Base-by-base conservation (phyloP, 2,888 invertebrate species). In the Catocala nupta region DNA sequence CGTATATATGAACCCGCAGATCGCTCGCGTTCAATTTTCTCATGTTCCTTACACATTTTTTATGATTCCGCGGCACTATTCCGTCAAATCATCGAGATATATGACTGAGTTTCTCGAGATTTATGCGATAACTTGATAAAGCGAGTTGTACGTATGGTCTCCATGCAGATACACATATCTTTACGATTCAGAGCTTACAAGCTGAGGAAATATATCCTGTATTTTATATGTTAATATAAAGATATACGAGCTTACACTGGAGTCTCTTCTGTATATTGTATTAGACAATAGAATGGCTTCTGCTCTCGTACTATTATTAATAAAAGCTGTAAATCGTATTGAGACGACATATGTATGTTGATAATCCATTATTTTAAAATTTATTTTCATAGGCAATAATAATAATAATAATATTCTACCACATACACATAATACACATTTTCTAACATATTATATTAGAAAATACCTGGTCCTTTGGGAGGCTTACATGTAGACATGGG, bases 21-120 rank as follows among this genome's bases (percentile, higher is more conserved):
- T 77, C 77, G 75, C 67, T 47, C 48, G 49, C 51, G 68, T 77
- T 74, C 71, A 77, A 77, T 77, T 68, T 69, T 63, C 57, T 62
- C 63, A 58, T 70, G 63, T 66, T 66, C 58, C 65, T 64, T 65
- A 66, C 65, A 58, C 50, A 64, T 68, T 77, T 75, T 75, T 67
- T 71, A 68, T 65, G 69, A 65, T 65, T 60, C 50, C 50, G 39
- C 51, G 12, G 59, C 63, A 75, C 78, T 77, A 77, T 74, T 64
- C 54, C 58, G 59, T 67, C 59, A 65, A 67, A 69, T 71, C 61
- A 54, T 67, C 48, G 63, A 71, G 65, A 75, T 65, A 67, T 74
- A 77, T 71, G 55, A 56, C 54, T 63, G 59, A 58, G 61, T 71
- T 69, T 71, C 54, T 11, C 25, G 36, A 60, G 66, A 75, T 77